Conservation (phyloP, 2,113 vertebrate species). For the Mustela nigripes region DNA sequence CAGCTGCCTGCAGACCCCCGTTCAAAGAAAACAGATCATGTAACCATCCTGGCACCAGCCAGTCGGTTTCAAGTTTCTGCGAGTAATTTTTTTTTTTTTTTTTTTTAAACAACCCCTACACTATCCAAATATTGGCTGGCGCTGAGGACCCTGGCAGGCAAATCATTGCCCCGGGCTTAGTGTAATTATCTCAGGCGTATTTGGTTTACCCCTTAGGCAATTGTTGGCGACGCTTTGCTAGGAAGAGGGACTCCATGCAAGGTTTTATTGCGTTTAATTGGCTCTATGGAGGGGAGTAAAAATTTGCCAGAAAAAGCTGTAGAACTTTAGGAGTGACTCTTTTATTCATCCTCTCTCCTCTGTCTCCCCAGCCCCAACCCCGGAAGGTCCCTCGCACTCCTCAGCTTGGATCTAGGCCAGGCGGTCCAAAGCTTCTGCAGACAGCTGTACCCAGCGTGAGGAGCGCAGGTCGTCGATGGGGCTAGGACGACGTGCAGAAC, state of each 20-base stretch:
- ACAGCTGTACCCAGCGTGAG: background rate
- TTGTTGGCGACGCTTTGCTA: conserved; percentile 19
- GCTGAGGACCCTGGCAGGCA: conserved; percentile 43
- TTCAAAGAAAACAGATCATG: conserved; percentile 44
- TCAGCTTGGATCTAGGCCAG: conserved; percentile 15
- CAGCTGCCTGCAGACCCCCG: conserved; percentile 59
- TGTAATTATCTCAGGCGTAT: conserved; percentile 36
- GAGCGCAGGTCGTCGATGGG: background rate
- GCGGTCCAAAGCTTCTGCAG: background rate
- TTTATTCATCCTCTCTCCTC: conserved; percentile 28
- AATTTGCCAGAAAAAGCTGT: conserved; percentile 56
- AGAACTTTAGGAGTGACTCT: conserved; percentile 18
- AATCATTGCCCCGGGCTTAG: conserved; percentile 25
- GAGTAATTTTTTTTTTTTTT: background rate
- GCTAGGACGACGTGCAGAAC: background rate
- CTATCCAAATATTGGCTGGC: conserved; percentile 73
- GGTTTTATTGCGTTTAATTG: conserved; percentile 76
- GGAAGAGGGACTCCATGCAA: conserved; percentile 12
- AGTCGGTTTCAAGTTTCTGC: conserved; percentile 56
- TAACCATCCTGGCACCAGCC: conserved; percentile 14
- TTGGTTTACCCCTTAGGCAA: conserved; percentile 50
- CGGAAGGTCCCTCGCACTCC: background rate
- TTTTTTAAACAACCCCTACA: background rate
- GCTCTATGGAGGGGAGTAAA: conserved; percentile 44
- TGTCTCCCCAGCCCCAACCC: background rate